phyloP scores from a whole-genome alignment of 1,140 invertebrate species.

The Papilio glaucus region DNA sequence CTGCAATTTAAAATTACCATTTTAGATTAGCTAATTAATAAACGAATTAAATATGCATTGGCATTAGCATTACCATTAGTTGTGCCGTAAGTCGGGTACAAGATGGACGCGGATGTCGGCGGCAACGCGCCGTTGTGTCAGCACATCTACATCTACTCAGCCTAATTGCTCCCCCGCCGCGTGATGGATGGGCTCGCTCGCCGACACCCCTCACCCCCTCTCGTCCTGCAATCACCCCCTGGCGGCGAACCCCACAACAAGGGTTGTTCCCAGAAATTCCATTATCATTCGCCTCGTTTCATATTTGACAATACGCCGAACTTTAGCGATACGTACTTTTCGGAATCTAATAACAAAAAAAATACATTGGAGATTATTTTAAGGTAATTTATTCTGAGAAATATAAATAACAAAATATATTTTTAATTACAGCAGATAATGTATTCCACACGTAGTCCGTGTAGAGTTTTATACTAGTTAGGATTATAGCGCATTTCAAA shows the following conservation, averaged over 20 bases:
- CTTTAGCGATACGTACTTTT: conserved; percentile 55
- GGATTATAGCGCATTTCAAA: too few relatives aligned
- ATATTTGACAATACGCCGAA: conserved; percentile 70
- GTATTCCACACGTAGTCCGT: too few relatives aligned
- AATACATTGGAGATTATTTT: conserved; percentile 7
- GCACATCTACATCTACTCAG: conserved; percentile 75
- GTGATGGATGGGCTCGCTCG: conserved; percentile 77
- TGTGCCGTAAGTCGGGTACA: conserved; percentile 46
- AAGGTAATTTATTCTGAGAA: not conserved
- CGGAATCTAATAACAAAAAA: conserved; percentile 54
- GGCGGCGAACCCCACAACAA: conserved; percentile 66
- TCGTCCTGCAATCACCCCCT: conserved; percentile 49
- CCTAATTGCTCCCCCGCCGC: conserved; percentile 79
- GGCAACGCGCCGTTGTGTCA: conserved; percentile 66
- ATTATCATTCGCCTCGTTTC: conserved; percentile 76
- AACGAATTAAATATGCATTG: conserved; percentile 30
- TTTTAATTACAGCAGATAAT: too few relatives aligned
- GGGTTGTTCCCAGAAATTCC: conserved; percentile 82
- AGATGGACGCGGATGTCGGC: conserved; percentile 61
- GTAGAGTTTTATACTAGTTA: too few relatives aligned
- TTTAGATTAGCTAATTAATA: not conserved
- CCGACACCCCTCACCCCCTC: conserved; percentile 42
- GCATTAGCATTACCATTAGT: conserved; percentile 30
- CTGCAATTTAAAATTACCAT: too few relatives aligned
- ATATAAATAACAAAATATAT: too few relatives aligned